Evolutionary conservation across 2,888 invertebrate genomes (phyloP).

Genomic region (Leucania comma): DNA sequence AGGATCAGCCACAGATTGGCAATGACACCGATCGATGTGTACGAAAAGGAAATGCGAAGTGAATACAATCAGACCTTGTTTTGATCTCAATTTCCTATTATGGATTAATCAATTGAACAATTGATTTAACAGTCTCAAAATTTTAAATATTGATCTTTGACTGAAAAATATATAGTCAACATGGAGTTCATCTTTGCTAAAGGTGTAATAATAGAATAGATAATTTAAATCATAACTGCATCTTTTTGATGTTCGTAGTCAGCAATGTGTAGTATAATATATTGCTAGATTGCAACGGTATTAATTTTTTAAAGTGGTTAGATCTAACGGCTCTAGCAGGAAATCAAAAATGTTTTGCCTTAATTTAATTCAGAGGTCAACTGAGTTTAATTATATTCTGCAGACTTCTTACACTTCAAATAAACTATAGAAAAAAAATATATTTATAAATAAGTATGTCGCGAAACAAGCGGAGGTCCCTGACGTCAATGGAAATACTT

Average conservation of each 20-base stretch:
- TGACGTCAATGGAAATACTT: conserved; percentile 53
- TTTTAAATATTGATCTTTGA: neutral
- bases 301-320: neutral
- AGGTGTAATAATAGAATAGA: neutral
- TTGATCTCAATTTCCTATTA: conserved; percentile 28
- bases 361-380: conserved; percentile 42
- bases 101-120: neutral
- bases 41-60: conserved; percentile 27
- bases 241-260: neutral
- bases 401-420: conserved; percentile 18
- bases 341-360: conserved; percentile 3
- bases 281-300: conserved; percentile 10
- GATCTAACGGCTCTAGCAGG: conserved; percentile 14
- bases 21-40: conserved; percentile 52
- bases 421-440: conserved; percentile 17
- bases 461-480: conserved; percentile 17
- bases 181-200: neutral
- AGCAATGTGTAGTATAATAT: neutral
- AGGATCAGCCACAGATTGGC: conserved; percentile 46
- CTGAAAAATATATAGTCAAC: neutral
- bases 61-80: conserved; percentile 20
- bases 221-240: neutral
- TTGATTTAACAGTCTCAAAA: neutral
- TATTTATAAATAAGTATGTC: conserved; percentile 35
- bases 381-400: conserved; percentile 50